Conservation (phyloP, 2,888 invertebrate genomes). For the Magallana nippona region DNA sequence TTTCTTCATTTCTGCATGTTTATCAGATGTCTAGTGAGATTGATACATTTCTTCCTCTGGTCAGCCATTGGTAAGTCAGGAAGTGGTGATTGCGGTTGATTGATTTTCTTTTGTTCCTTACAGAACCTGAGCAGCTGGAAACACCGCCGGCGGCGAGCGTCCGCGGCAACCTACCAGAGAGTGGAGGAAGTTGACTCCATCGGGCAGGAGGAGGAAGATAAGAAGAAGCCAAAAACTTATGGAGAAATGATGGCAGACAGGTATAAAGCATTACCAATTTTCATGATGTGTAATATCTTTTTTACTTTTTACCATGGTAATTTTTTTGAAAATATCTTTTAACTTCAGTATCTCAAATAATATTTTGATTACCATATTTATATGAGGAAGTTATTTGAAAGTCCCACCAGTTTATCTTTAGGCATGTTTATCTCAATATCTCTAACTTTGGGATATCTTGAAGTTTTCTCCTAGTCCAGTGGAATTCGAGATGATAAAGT, state of each 20-base stretch:
- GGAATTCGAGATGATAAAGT: too few relatives aligned
- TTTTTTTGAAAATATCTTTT: too few relatives aligned
- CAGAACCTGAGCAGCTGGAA: constrained; percentile 83
- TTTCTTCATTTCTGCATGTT: neutral
- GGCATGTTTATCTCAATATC: too few relatives aligned
- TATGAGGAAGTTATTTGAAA: too few relatives aligned
- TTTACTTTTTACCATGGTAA: too few relatives aligned
- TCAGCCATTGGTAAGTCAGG: neutral
- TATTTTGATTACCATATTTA: too few relatives aligned
- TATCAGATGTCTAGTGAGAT: neutral
- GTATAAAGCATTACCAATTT: constrained; percentile 53
- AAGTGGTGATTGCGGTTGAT: neutral
- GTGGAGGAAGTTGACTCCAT: constrained; percentile 64
- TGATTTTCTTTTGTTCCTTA: neutral
- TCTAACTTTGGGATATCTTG: too few relatives aligned
- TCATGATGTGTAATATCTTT: too few relatives aligned
- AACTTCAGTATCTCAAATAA: too few relatives aligned
- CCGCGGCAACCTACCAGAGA: constrained; percentile 83
- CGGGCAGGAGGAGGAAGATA: constrained; percentile 85
- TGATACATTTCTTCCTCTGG: neutral
- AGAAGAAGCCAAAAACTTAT: constrained; percentile 90
- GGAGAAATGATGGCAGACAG: constrained; percentile 93
- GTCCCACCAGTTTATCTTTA: too few relatives aligned
- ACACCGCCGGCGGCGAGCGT: constrained; percentile 93
- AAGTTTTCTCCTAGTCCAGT: too few relatives aligned